Evolutionary conservation across 1,140 invertebrate species (phyloP), one percentile per base, ranked within the genome.

Genomic region (Nixonia krombeini): DNA sequence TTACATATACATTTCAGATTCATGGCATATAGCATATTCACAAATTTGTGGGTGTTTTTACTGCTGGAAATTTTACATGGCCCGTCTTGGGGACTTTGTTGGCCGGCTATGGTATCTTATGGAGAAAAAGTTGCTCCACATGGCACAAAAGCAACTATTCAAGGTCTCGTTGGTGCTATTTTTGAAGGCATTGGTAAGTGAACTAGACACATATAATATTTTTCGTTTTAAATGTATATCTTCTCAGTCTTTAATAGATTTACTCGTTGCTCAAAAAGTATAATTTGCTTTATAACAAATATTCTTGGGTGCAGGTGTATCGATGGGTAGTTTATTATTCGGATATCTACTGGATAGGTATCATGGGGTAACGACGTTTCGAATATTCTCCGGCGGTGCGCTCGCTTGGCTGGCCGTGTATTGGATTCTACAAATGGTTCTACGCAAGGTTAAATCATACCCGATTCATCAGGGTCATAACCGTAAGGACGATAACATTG

Each of bases 21-120:
- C 73, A 86, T 95, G 53, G 80, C 91, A 1, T 97, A 97, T 78
- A 96, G 95, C 3, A 79, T 93, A 18, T 80, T 96, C 18, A 85
- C 86, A 1, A 91, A 95, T 81, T 89, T 93, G 0, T 96, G 94
- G 94, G 89, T 88, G 79, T 89, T 93, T 42, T 83, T 98, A 46
- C 90, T 94, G 1, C 89, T 97, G 21, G 96, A 97, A 83, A 78
- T 95, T 47, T 83, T 94, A 4, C 94, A 97, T 83, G 94, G 95
- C 9, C 83, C 96, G 5, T 95, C 95, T 0, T 94, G 94, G 77
- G 95, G 95, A 7, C 86, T 97, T 53, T 94, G 94, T 76, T 97
- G 95, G 85, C 89, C 94, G 0, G 91, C 94, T 5, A 95, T 96
- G 90, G 91, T 94, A 5, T 93, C 93, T 0, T 97, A 96, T 82